phyloP scores from a whole-genome alignment of 2,113 vertebrate genomes.

The Eublepharis macularius region DNA sequence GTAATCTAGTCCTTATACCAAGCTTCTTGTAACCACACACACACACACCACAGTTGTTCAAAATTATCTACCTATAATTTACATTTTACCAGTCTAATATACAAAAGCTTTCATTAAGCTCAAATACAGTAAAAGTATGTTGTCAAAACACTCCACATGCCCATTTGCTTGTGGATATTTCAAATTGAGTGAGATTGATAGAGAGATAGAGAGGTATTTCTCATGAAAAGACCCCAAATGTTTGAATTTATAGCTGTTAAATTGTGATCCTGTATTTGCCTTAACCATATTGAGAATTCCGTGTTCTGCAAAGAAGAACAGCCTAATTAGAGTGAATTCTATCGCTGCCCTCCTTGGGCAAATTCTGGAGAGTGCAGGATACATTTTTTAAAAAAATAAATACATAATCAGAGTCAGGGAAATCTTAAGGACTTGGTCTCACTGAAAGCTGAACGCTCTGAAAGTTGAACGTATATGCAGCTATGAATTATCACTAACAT shows the following conservation, averaged over 20 bases:
- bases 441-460: not conserved
- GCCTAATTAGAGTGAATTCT: too few species aligned
- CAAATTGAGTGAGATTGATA: not conserved
- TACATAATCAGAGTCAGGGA: not conserved
- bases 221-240: not conserved
- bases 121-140: not conserved
- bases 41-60: not conserved
- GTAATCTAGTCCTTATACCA: not conserved
- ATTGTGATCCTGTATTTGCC: not conserved
- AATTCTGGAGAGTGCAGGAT: not conserved
- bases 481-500: not conserved
- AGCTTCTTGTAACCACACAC: not conserved
- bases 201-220: not conserved
- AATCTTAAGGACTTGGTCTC: not conserved
- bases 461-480: not conserved
- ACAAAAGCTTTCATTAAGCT: not conserved
- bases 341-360: too few species aligned
- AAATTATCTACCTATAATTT: not conserved
- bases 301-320: not conserved
- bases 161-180: not conserved
- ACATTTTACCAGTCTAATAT: not conserved
- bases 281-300: not conserved
- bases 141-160: not conserved
- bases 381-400: too few species aligned
- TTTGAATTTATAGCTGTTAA: not conserved